Percentiles rank a stretch among this genome's conserved stretches.
Conservation (phyloP, 2,797 vertebrate species). For the Tachyglossus aculeatus region DNA sequence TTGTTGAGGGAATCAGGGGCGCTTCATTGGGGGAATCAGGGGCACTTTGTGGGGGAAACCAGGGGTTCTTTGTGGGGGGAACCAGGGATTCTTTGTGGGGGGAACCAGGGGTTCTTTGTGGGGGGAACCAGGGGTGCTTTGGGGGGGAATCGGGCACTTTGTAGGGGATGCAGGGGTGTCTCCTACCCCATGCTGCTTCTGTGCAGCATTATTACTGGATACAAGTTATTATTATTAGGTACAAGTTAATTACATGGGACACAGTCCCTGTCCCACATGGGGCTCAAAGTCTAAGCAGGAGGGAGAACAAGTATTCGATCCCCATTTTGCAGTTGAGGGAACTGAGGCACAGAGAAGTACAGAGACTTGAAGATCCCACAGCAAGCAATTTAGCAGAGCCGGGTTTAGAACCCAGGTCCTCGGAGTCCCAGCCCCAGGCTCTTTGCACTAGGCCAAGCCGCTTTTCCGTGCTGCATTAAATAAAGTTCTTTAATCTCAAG, state of each 20-base stretch:
- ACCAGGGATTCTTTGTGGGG: background rate
- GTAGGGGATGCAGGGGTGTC: too few relatives aligned
- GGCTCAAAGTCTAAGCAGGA: too few relatives aligned
- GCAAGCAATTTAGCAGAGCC: background rate
- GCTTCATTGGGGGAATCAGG: too few relatives aligned
- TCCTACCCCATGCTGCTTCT: too few relatives aligned
- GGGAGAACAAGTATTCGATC: too few relatives aligned
- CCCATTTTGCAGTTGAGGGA: background rate
- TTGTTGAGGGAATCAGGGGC: background rate
- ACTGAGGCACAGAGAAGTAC: background rate
- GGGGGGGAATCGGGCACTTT: accelerated
- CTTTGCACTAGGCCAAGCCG: too few relatives aligned
- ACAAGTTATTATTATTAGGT: too few relatives aligned
- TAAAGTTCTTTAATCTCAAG: too few relatives aligned
- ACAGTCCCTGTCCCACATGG: too few relatives aligned
- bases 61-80: background rate
- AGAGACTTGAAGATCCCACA: background rate
- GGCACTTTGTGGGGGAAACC: background rate
- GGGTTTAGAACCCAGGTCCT: background rate
- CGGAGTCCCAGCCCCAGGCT: background rate
- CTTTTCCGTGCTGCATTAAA: too few relatives aligned
- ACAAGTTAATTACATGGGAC: too few relatives aligned
- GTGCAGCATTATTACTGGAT: too few relatives aligned
- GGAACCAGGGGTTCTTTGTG: background rate
- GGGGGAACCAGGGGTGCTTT: background rate